phyloP scores from a whole-genome alignment of 2,888 invertebrate species.

The Epicampocera succincta region DNA sequence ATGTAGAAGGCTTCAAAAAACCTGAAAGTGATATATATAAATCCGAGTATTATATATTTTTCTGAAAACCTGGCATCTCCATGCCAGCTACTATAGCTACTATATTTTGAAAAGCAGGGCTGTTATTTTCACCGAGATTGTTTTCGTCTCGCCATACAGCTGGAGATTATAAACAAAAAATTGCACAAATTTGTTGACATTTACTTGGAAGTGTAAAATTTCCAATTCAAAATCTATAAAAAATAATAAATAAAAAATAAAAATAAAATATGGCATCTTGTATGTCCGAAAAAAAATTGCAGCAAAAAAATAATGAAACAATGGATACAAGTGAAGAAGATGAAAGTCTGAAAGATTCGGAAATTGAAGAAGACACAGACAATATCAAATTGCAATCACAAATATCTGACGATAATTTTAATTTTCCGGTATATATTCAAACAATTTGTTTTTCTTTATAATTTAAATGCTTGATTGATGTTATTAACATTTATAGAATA shows the following conservation, averaged over 20 bases:
- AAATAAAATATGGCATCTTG: constrained; percentile 56
- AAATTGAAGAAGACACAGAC: constrained; percentile 70
- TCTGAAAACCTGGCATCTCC: no score
- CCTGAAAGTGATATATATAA: no score
- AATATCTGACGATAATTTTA: constrained; percentile 73
- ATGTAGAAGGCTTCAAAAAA: no score
- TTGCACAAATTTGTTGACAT: constrained; percentile 54
- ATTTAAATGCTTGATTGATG: background rate
- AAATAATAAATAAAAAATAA: background rate
- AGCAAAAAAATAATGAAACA: constrained; percentile 62
- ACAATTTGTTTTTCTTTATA: background rate
- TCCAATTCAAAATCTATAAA: background rate
- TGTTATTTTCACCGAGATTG: no score
- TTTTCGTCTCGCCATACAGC: constrained; percentile 52
- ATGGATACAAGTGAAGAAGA: constrained; percentile 61
- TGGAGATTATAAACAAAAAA: constrained; percentile 60
- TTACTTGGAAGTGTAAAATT: constrained; percentile 14
- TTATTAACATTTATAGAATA: constrained; percentile 74
- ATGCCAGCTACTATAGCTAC: no score
- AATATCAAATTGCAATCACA: constrained; percentile 66
- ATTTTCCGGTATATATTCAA: constrained; percentile 75
- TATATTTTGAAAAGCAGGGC: background rate
- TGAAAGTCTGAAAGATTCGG: constrained; percentile 44
- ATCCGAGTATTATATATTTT: no score
- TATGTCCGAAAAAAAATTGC: constrained; percentile 63